Evolutionary conservation across 1,140 invertebrate species (phyloP).

Genomic region (Drosophila nigrodunni): DNA sequence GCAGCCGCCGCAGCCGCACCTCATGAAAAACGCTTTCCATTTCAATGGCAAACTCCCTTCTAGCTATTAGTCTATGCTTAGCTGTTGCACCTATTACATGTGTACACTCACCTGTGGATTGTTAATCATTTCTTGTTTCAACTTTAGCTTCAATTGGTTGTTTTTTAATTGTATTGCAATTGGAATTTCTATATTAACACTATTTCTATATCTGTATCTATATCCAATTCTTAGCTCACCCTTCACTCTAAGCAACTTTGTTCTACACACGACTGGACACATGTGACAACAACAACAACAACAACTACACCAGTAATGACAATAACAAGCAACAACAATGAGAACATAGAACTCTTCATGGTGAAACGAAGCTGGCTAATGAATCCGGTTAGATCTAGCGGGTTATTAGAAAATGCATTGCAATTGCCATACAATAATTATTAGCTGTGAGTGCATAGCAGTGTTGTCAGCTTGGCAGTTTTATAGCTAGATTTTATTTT

Average conservation of each 20-base stretch:
- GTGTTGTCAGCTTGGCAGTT: too few relatives aligned
- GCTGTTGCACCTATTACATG: neutral
- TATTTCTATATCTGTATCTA: neutral
- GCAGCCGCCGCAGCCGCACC: conserved; percentile 13
- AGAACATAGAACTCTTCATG: conserved; percentile 13
- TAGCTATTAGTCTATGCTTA: neutral
- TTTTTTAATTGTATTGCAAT: conserved; percentile 19
- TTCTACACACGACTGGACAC: conserved; percentile 12
- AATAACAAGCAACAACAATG: conserved; percentile 7
- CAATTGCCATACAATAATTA: conserved; percentile 16
- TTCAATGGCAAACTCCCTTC: conserved; percentile 40
- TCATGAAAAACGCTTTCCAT: conserved; percentile 35
- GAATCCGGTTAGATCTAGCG: conserved; percentile 36
- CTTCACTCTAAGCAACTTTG: conserved; percentile 20
- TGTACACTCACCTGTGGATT: neutral
- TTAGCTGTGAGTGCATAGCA: conserved; percentile 1
- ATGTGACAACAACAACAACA: conserved; percentile 4
- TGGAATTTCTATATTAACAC: conserved; percentile 6
- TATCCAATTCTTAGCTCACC: conserved; percentile 23
- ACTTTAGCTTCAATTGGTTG: neutral
- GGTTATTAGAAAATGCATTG: conserved; percentile 6
- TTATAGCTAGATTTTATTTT: too few relatives aligned
- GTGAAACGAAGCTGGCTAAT: conserved; percentile 3
- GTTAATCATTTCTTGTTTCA: conserved; percentile 2
- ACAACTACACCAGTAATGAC: neutral